A percentile compares a stretch with the other conserved stretches of the same genome.
Evolutionary conservation across 2,113 vertebrate species (phyloP).

Genomic region (Anthoscopus minutus): DNA sequence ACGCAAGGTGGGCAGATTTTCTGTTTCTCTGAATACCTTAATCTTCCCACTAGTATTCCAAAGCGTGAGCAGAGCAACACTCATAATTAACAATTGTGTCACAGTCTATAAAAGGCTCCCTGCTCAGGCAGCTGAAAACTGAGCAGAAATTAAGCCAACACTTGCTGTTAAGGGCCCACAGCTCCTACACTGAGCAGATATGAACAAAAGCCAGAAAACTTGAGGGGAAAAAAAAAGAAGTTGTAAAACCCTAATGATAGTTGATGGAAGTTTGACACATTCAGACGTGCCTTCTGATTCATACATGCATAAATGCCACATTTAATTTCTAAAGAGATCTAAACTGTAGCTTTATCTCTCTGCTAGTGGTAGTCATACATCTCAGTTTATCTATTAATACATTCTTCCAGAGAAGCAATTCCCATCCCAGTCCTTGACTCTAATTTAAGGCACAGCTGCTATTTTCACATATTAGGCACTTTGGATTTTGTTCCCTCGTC

Average conservation of each 20-base stretch:
- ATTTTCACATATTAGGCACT: slow-evolving; percentile 1
- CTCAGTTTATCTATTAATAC: slow-evolving; percentile 1
- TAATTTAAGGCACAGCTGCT: background rate
- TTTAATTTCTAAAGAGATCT: background rate
- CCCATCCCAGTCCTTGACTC: background rate
- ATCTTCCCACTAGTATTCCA: background rate
- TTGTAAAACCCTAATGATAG: background rate
- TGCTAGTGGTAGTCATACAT: background rate
- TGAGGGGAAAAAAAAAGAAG: background rate
- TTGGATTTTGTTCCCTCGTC: background rate
- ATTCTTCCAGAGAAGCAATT: background rate
- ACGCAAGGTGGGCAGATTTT: background rate
- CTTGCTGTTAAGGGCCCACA: background rate
- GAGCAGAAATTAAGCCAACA: background rate
- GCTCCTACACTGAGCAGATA: background rate
- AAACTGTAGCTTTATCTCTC: background rate
- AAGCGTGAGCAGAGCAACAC: background rate
- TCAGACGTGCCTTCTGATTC: slow-evolving; percentile 5
- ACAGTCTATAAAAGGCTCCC: background rate
- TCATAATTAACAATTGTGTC: background rate
- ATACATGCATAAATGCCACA: background rate
- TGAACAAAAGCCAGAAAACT: background rate
- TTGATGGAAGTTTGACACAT: background rate
- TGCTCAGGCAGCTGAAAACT: background rate
- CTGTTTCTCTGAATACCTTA: background rate